Evolutionary conservation across 1,140 invertebrate species (phyloP).

Genomic region (Meteorus sp.): DNA sequence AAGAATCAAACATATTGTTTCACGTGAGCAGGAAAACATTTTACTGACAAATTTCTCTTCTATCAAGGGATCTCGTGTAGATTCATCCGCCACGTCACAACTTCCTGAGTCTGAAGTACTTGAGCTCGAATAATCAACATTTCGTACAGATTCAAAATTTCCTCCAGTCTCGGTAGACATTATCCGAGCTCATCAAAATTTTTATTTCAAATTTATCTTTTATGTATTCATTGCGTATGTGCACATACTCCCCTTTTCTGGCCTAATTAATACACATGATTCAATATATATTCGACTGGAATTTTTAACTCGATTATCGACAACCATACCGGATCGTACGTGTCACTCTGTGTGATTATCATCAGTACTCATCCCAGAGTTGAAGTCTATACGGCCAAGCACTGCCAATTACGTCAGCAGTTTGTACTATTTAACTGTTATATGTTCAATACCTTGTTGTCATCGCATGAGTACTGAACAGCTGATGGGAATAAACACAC

Average conservation of each 20-base stretch:
- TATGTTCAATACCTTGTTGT: no score
- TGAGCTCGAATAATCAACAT: conserved; percentile 42
- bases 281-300: neutral
- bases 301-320: conserved; percentile 14
- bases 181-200: no score
- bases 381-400: no score
- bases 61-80: conserved; percentile 31
- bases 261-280: neutral
- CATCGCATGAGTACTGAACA: no score
- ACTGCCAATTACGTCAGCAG: no score
- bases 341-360: neutral
- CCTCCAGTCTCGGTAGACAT: conserved; percentile 41
- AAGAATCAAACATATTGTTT: conserved; percentile 53
- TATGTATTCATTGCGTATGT: neutral
- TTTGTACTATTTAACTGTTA: no score
- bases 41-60: conserved; percentile 43
- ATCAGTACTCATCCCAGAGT: neutral
- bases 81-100: conserved; percentile 48
- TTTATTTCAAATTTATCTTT: neutral
- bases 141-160: conserved; percentile 35
- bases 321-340: conserved; percentile 1
- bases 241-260: neutral
- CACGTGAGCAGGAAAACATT: conserved; percentile 55
- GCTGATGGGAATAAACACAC: no score
- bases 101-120: conserved; percentile 37